These are phyloP conservation scores for Charadrius vociferus DNA, from an alignment of 2,113 vertebrate genomes.

Conservation along the genomic window DNA sequence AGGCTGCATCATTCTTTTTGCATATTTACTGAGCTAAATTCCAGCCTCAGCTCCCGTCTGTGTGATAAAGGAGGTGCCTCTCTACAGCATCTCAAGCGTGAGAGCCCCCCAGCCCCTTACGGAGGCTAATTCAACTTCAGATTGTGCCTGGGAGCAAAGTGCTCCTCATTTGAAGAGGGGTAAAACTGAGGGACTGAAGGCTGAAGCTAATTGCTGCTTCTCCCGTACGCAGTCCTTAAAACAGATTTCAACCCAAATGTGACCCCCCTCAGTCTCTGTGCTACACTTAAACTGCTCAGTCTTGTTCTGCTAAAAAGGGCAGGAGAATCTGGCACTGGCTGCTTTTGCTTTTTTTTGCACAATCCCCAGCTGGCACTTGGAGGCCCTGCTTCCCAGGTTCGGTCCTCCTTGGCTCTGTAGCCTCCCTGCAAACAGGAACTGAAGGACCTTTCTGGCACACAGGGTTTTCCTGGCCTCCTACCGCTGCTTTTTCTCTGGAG, in stretches of 20 bases:
- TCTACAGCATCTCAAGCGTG: background rate
- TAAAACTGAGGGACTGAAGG: background rate
- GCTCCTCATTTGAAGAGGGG: background rate
- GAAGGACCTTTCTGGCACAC: background rate
- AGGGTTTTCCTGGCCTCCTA: background rate
- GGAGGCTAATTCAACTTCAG: background rate
- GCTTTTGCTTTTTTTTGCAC: background rate
- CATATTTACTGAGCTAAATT: background rate
- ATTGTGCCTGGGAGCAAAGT: background rate
- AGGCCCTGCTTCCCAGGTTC: background rate
- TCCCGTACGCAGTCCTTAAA: background rate
- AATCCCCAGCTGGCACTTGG: background rate
- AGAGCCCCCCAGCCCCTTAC: background rate
- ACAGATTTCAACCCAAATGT: background rate
- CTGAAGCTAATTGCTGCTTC: background rate
- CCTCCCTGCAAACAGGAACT: background rate
- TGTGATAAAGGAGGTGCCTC: background rate
- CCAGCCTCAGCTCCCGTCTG: background rate
- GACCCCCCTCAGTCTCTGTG: background rate
- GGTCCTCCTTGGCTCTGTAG: background rate
- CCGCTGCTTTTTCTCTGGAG: conserved; percentile 8
- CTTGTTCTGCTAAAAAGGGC: background rate
- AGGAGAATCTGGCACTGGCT: background rate
- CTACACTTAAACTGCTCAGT: background rate
- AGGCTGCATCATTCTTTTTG: background rate